These are phyloP conservation scores for Hylaea fasciaria DNA, from an alignment of 2,888 invertebrate species.

Conservation along the genomic window DNA sequence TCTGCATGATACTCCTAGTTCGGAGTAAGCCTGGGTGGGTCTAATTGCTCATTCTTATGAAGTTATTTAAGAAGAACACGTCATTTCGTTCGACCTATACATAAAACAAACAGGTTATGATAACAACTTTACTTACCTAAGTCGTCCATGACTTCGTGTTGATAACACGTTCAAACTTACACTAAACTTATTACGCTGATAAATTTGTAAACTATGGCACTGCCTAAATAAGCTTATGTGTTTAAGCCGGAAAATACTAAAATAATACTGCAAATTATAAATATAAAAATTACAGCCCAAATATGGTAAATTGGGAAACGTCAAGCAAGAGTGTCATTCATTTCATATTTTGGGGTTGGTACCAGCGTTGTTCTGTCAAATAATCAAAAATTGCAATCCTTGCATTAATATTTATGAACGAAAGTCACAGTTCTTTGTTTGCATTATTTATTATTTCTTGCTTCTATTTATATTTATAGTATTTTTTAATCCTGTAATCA, in stretches of 20 bases:
- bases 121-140: slow-evolving; percentile 76
- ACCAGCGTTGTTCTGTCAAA: neutral
- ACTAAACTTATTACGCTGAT: slow-evolving; percentile 39
- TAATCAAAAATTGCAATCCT: no score
- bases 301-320: slow-evolving; percentile 57
- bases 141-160: slow-evolving; percentile 72
- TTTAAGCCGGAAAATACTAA: slow-evolving; percentile 45
- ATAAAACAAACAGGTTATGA: slow-evolving; percentile 78
- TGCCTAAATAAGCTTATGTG: slow-evolving; percentile 38
- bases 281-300: slow-evolving; percentile 60
- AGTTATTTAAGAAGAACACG: slow-evolving; percentile 72
- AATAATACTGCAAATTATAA: slow-evolving; percentile 57
- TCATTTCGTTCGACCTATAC: slow-evolving; percentile 62
- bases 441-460: no score
- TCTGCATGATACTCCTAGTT: slow-evolving; percentile 16
- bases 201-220: slow-evolving; percentile 45
- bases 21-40: slow-evolving; percentile 25
- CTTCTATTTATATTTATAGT: no score
- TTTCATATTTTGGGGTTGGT: neutral
- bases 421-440: no score
- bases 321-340: no score
- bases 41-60: slow-evolving; percentile 47
- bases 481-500: no score
- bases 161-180: slow-evolving; percentile 34
- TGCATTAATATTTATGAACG: no score